A percentile compares a stretch with the other conserved stretches of the same genome.
phyloP scores from a whole-genome alignment of 2,888 invertebrate genomes.

The Prosapia bicincta region DNA sequence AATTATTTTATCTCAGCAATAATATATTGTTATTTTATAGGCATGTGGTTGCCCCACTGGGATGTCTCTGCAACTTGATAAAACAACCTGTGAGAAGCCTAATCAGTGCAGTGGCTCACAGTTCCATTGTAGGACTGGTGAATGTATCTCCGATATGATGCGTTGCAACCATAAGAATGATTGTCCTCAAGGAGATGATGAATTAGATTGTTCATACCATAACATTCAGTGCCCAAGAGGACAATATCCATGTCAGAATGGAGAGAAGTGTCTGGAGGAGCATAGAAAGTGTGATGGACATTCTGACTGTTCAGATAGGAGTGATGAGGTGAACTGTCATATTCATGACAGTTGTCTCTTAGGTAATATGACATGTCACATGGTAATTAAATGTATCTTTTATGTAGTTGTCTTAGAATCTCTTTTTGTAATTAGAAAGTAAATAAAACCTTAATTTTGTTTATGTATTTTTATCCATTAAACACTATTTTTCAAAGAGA shows the following conservation, averaged over 20 bases:
- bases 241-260: conserved; percentile 52
- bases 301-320: conserved; percentile 50
- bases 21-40: conserved; percentile 30
- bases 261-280: conserved; percentile 50
- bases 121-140: conserved; percentile 47
- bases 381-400: no score
- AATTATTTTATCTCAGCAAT: not conserved
- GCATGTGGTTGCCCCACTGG: conserved; percentile 66
- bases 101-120: conserved; percentile 60
- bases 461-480: no score
- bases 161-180: conserved; percentile 54
- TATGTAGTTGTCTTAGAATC: no score
- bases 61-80: conserved; percentile 48
- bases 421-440: no score
- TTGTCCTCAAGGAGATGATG: conserved; percentile 57
- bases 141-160: conserved; percentile 44
- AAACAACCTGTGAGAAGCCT: conserved; percentile 32
- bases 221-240: conserved; percentile 47
- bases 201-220: conserved; percentile 47
- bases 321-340: conserved; percentile 50
- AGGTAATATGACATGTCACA: conserved; percentile 47
- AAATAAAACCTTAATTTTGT: no score
- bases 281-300: conserved; percentile 52
- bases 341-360: conserved; percentile 41
- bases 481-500: no score